phyloP scores from a whole-genome alignment of 2,888 invertebrate species.

The Chrysodeixis includens region DNA sequence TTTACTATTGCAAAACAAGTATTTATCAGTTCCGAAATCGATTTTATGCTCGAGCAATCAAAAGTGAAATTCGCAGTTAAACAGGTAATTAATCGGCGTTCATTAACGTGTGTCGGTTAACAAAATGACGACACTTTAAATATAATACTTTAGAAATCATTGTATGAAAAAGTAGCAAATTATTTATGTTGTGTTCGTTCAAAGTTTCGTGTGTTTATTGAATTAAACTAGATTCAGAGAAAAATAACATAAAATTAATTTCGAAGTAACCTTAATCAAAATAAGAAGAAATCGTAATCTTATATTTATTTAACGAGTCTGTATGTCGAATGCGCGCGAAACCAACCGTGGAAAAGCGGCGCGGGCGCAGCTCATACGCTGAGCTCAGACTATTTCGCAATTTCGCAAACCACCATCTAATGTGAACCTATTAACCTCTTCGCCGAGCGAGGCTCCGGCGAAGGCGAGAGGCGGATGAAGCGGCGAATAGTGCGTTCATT shows the following conservation, averaged over 20 bases:
- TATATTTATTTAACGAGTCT: conserved; percentile 31
- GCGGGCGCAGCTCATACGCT: conserved; percentile 77
- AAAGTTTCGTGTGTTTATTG: neutral
- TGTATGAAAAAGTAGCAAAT: neutral
- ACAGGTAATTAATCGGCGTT: conserved; percentile 60
- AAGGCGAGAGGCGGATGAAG: conserved; percentile 88
- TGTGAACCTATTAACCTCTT: conserved; percentile 90
- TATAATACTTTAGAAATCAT: conserved; percentile 12
- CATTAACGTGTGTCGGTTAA: conserved; percentile 49
- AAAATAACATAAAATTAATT: neutral
- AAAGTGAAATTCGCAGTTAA: conserved; percentile 65
- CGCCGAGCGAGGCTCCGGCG: conserved; percentile 84
- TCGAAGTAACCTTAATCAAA: conserved; percentile 3
- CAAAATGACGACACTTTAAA: conserved; percentile 42
- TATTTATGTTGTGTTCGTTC: conserved; percentile 10
- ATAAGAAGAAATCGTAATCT: conserved; percentile 21
- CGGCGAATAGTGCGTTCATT: conserved; percentile 85
- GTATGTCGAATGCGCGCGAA: conserved; percentile 81
- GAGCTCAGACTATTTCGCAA: conserved; percentile 85
- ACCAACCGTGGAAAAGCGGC: conserved; percentile 81
- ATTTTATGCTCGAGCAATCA: conserved; percentile 68
- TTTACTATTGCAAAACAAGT: conserved; percentile 67
- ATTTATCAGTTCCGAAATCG: conserved; percentile 66
- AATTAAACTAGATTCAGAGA: neutral
- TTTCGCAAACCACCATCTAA: conserved; percentile 89